Evolutionary conservation across 2,113 vertebrate species (phyloP).

Genomic region (Gracilinanus agilis): DNA sequence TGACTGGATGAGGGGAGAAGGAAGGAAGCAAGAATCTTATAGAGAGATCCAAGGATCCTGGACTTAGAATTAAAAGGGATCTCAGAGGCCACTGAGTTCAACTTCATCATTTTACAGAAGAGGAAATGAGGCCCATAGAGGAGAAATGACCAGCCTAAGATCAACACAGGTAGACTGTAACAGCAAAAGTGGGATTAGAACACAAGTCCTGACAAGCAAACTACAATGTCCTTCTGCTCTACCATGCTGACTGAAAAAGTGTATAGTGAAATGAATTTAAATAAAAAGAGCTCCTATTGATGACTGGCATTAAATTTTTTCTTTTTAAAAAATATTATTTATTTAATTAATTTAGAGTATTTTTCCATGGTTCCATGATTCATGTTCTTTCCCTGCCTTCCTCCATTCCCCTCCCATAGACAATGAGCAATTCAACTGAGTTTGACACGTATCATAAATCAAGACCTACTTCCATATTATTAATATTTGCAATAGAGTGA

Average conservation of each 20-base stretch:
- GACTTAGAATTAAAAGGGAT: background rate
- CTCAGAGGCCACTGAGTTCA: background rate
- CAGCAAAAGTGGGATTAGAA: background rate
- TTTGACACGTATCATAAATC: too few species aligned
- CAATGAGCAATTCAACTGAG: too few species aligned
- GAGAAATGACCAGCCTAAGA: background rate
- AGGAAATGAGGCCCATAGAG: background rate
- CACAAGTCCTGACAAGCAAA: background rate
- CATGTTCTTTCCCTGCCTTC: too few species aligned
- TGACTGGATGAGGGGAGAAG: background rate
- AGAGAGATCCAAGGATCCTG: background rate
- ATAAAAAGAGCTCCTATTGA: background rate
- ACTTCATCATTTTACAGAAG: background rate
- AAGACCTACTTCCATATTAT: too few species aligned
- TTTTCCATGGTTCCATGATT: too few species aligned
- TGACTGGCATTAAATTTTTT: background rate
- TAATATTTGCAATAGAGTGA: too few species aligned
- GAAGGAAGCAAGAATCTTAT: background rate
- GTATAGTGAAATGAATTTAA: background rate
- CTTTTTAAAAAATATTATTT: too few species aligned
- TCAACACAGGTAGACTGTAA: background rate
- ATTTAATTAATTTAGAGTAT: too few species aligned
- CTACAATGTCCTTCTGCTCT: background rate
- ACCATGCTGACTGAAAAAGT: background rate
- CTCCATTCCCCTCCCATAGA: too few species aligned